A percentile compares a stretch with the other conserved stretches of the same genome.
Conservation (phyloP, 2,888 invertebrate genomes). For the Agrochola lychnidis region DNA sequence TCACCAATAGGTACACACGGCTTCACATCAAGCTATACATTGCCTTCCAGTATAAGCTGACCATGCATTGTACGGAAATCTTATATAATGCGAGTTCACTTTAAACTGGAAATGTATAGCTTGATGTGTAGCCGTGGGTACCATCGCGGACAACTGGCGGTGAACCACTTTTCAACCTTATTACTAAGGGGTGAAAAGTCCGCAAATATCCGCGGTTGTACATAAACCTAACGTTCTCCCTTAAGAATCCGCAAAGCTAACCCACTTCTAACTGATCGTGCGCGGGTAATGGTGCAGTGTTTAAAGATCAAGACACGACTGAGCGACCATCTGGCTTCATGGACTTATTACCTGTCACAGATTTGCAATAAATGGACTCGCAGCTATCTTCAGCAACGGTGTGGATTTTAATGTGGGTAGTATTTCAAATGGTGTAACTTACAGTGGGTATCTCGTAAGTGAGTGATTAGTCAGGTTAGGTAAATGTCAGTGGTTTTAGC, state of each 20-base stretch:
- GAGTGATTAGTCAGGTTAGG: constrained; percentile 9
- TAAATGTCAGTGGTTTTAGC: constrained; percentile 20
- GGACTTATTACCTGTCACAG: constrained; percentile 46
- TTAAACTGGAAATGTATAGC: too few species aligned
- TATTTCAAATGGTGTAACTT: constrained; percentile 4
- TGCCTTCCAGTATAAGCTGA: too few species aligned
- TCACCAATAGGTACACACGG: too few species aligned
- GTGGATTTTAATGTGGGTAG: constrained; percentile 27
- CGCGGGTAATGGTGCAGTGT: constrained; percentile 30
- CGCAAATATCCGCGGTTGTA: not conserved
- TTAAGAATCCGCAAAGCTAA: constrained; percentile 26
- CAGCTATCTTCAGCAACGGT: constrained; percentile 9
- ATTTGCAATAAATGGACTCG: constrained; percentile 17
- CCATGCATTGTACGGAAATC: too few species aligned
- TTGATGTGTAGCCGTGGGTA: too few species aligned
- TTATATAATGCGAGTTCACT: too few species aligned
- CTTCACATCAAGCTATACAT: too few species aligned
- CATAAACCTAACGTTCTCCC: not conserved
- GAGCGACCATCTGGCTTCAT: constrained; percentile 49
- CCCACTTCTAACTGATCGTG: constrained; percentile 53
- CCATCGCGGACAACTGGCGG: too few species aligned
- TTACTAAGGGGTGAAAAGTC: too few species aligned
- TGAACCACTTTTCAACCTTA: too few species aligned
- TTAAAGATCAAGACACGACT: constrained; percentile 52
- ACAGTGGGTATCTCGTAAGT: constrained; percentile 13